Evolutionary conservation across 2,113 vertebrate genomes (phyloP).

Genomic region (Progne subis): DNA sequence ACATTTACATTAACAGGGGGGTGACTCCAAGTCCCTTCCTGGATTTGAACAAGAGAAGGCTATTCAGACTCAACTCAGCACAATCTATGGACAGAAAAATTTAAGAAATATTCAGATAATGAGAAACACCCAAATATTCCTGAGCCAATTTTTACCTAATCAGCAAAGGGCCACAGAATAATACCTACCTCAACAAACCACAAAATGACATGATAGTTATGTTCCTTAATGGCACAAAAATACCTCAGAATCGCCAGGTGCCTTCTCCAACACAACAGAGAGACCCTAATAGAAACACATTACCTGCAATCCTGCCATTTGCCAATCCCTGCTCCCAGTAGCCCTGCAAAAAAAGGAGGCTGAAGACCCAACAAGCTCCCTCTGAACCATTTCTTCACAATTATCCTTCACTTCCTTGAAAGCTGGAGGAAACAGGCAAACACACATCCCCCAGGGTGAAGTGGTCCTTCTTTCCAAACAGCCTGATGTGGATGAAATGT

Average conservation of each 20-base stretch:
- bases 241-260: not conserved
- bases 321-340: not conserved
- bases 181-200: not conserved
- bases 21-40: not conserved
- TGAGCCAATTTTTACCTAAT: not conserved
- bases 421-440: not conserved
- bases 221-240: conserved; percentile 33
- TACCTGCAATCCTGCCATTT: not conserved
- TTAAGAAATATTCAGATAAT: not conserved
- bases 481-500: not conserved
- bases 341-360: not conserved
- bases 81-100: not conserved
- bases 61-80: not conserved
- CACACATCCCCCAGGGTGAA: not conserved
- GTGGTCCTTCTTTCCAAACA: not conserved
- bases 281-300: not conserved
- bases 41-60: not conserved
- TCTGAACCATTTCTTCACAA: not conserved
- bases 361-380: not conserved
- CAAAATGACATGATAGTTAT: not conserved
- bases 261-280: not conserved
- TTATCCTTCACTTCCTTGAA: not conserved
- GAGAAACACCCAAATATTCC: conserved; percentile 15
- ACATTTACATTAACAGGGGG: not conserved
- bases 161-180: not conserved